phyloP scores from a whole-genome alignment of 2,797 vertebrate species.

The Typhlichthys eigenmanni region DNA sequence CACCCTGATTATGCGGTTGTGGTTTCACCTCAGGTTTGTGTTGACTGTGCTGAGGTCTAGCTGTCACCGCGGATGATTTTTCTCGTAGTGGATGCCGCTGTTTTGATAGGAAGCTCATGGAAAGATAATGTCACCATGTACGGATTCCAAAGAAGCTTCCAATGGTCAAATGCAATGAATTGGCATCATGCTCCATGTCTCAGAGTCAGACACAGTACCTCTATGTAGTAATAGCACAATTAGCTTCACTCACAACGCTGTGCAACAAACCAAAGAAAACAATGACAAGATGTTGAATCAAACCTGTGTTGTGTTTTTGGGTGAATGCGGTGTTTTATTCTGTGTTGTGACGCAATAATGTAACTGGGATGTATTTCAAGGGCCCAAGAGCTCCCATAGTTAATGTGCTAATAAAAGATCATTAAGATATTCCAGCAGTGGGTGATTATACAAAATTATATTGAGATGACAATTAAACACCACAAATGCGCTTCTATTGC shows the following conservation, averaged over 20 bases:
- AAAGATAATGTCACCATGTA: slow-evolving; percentile 54
- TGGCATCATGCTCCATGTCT: slow-evolving; percentile 19
- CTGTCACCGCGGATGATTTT: slow-evolving; percentile 62
- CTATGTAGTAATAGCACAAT: slow-evolving; percentile 31
- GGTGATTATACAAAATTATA: slow-evolving; percentile 35
- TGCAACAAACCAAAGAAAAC: slow-evolving; percentile 23
- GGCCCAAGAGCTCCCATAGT: slow-evolving; percentile 3
- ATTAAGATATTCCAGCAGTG: too few relatives aligned
- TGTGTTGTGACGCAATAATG: slow-evolving; percentile 6
- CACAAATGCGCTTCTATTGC: neutral
- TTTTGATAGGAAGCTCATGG: slow-evolving; percentile 54
- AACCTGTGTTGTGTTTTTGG: slow-evolving; percentile 16
- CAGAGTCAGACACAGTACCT: slow-evolving; percentile 14
- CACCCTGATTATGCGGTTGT: slow-evolving; percentile 68
- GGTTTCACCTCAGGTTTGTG: slow-evolving; percentile 70
- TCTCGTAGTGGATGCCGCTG: slow-evolving; percentile 45
- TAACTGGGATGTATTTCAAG: slow-evolving; percentile 11
- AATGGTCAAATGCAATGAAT: slow-evolving; percentile 41
- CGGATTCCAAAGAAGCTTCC: slow-evolving; percentile 35
- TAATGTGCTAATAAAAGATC: too few relatives aligned
- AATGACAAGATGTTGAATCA: slow-evolving; percentile 20
- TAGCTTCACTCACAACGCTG: slow-evolving; percentile 23
- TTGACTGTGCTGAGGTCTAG: slow-evolving; percentile 58
- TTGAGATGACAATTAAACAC: neutral
- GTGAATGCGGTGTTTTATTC: slow-evolving; percentile 21